Percentiles rank a stretch among this genome's conserved stretches.
phyloP scores from a whole-genome alignment of 2,113 vertebrate species.

The Limanda limanda region DNA sequence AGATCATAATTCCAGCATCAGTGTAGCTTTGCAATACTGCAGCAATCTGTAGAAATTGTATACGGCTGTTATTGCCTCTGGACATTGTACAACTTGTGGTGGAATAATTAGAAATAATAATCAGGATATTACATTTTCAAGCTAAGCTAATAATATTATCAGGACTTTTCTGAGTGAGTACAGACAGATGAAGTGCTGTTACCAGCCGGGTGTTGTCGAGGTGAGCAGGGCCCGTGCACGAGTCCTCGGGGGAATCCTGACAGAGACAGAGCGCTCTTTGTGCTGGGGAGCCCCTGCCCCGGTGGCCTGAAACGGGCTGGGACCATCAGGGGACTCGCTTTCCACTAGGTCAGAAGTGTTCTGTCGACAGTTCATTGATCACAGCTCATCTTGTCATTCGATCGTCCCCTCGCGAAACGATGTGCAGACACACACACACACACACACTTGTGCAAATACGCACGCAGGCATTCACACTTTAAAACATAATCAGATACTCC shows the following conservation, averaged over 20 bases:
- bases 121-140: conserved; percentile 37
- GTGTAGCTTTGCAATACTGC: background rate
- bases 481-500: conserved; percentile 69
- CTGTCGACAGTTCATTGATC: conserved; percentile 88
- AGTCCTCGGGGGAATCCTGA: conserved; percentile 70
- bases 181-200: conserved; percentile 77
- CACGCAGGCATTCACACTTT: conserved; percentile 55
- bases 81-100: conserved; percentile 5
- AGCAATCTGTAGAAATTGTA: background rate
- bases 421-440: conserved; percentile 62
- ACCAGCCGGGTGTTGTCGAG: conserved; percentile 68
- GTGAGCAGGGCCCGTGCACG: conserved; percentile 69
- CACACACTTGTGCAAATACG: conserved; percentile 31
- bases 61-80: background rate
- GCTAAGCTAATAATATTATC: conserved; percentile 56
- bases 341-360: conserved; percentile 85
- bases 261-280: conserved; percentile 82
- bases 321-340: conserved; percentile 78
- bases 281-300: conserved; percentile 71
- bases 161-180: conserved; percentile 55
- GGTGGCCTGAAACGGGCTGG: conserved; percentile 77
- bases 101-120: conserved; percentile 48
- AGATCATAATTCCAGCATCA: conserved; percentile 29
- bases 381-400: conserved; percentile 85
- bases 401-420: conserved; percentile 61